These are phyloP conservation scores for Erpobdella octoculata DNA, from an alignment of 2,888 invertebrate genomes.

Conservation along the genomic window DNA sequence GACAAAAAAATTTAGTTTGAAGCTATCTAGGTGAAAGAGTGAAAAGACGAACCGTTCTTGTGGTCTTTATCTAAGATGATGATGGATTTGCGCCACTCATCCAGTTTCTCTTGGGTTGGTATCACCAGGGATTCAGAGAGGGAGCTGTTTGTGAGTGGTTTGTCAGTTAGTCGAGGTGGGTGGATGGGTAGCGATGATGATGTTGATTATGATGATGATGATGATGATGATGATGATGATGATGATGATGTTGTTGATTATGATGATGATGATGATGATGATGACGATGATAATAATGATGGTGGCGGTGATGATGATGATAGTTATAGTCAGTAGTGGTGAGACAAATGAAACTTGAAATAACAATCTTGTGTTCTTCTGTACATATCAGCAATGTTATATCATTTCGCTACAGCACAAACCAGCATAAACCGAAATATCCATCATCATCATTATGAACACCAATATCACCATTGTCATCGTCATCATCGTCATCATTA, in stretches of 20 bases:
- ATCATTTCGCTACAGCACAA: no score
- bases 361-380: no score
- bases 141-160: not conserved
- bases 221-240: not conserved
- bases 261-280: not conserved
- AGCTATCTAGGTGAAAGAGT: no score
- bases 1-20: no score
- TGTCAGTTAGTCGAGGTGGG: no score
- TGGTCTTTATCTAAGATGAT: not conserved
- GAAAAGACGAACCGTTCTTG: not conserved
- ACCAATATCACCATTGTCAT: no score
- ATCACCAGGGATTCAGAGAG: not conserved
- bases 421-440: no score
- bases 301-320: conserved; percentile 12
- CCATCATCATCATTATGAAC: no score
- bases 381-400: no score
- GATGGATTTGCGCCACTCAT: conserved; percentile 4
- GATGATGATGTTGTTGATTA: not conserved
- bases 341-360: no score
- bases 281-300: not conserved
- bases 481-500: no score
- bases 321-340: conserved; percentile 11
- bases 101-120: not conserved
- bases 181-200: not conserved
- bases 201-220: not conserved